Evolutionary conservation across 2,888 invertebrate genomes (phyloP), one percentile per base, ranked within the genome.

Genomic region (Cryptocephalus primarius): DNA sequence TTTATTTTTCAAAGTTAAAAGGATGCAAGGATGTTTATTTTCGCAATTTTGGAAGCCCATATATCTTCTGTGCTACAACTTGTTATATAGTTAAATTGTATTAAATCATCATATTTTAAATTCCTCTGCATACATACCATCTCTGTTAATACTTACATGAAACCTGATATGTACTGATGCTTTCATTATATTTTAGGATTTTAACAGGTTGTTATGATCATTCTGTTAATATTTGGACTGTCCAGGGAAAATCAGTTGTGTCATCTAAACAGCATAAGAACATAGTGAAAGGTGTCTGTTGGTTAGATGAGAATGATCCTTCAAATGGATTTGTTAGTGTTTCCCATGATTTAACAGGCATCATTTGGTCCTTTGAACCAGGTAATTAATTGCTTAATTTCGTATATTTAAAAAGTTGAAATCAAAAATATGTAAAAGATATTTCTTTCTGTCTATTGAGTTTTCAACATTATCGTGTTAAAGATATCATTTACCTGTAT

Each of bases 181-280:
- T 6, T n/a, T 4, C 4, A 31, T 42, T 42, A 45, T 40, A 54
- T 72, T 73, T 33, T 60, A 89, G 89, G 86, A 87, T 95, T 50
- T 67, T 95, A 40, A 85, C 89, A 43, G 95, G 95, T 14, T 88
- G 92, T 67, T 96, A 95, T 70, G 96, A 96, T 67, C 88, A 89
- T 66, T 88, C 91, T 45, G 72, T 95, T 39, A 88, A 91, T 60
- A 78, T 96, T 49, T 95, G 94, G 93, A 86, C 84, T 9, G 78
- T 77, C 4, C 85, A 85, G 67, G 93, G 94, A 6, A 85, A 86
- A 61, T 86, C 89, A 64, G 79, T 85, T 53, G 73, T 88, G 14
- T 85, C 88, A 1, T 85, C 91, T 54, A 85, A 89, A 4, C 90
- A 90, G 0, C 95, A 96, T 66, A 79, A 82, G 32, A 87, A 85